Conservation (phyloP, 2,888 invertebrate genomes). For the Pollenia amentaria region DNA sequence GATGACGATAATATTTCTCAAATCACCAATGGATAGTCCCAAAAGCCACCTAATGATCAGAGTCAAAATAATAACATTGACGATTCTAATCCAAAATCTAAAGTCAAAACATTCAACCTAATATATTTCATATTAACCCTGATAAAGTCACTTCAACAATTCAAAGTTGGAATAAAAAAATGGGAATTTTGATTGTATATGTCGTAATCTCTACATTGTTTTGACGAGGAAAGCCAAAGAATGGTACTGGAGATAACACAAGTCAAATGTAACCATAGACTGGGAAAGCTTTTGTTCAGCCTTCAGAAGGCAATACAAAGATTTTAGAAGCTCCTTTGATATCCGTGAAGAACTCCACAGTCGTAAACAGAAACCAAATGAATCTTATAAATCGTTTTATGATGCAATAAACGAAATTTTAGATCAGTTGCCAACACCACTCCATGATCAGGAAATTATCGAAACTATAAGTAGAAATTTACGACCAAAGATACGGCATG, state of each 20-base stretch:
- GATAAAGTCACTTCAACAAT: too few species aligned
- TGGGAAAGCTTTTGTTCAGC: conserved; percentile 35
- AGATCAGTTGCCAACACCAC: conserved; percentile 13
- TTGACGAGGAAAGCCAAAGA: conserved; percentile 24
- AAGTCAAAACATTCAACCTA: too few species aligned
- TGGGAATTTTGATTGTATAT: neutral
- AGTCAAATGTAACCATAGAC: neutral
- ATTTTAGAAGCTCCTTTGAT: conserved; percentile 14
- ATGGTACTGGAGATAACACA: conserved; percentile 43
- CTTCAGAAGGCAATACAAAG: conserved; percentile 2
- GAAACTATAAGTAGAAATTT: conserved; percentile 45
- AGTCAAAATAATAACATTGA: too few species aligned
- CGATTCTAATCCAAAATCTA: too few species aligned
- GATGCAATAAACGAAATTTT: conserved; percentile 24
- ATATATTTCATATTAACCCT: too few species aligned
- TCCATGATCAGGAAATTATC: conserved; percentile 24
- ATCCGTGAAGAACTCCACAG: neutral
- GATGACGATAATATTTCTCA: too few species aligned
- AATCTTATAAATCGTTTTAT: conserved; percentile 25
- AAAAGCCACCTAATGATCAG: too few species aligned
- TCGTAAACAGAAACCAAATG: neutral
- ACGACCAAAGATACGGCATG: conserved; percentile 37
- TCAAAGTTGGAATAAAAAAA: neutral
- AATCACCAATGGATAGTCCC: too few species aligned
- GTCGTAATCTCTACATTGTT: neutral